A percentile compares a stretch with the other conserved stretches of the same genome.
phyloP scores from a whole-genome alignment of 2,797 vertebrate species.

The Gymnothorax javanicus region DNA sequence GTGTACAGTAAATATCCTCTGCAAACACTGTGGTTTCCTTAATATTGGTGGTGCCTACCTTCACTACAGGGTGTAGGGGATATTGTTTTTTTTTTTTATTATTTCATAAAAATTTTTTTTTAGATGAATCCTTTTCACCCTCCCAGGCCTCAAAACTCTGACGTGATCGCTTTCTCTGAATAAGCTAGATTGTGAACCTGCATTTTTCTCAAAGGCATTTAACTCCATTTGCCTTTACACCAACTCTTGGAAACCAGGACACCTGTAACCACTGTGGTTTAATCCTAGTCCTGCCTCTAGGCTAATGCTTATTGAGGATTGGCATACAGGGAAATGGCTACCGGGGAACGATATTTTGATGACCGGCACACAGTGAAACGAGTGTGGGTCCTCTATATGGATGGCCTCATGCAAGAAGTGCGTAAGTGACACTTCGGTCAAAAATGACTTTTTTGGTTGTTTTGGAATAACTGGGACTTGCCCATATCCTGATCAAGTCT shows the following conservation, averaged over 20 bases:
- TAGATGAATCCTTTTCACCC: constrained; percentile 80
- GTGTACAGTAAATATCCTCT: constrained; percentile 85
- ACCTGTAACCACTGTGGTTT: constrained; percentile 83
- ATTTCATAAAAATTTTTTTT: constrained; percentile 60
- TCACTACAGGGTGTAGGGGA: constrained; percentile 83
- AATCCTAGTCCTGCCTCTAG: constrained; percentile 50
- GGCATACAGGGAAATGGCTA: too few relatives aligned
- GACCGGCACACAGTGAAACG: too few relatives aligned
- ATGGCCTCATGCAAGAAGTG: too few relatives aligned
- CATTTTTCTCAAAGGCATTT: constrained; percentile 84
- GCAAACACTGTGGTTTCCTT: constrained; percentile 86
- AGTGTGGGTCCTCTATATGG: too few relatives aligned
- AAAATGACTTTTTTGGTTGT: too few relatives aligned
- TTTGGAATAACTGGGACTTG: too few relatives aligned
- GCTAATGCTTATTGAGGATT: too few relatives aligned
- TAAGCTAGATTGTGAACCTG: constrained; percentile 80
- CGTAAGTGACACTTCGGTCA: too few relatives aligned
- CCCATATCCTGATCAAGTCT: too few relatives aligned
- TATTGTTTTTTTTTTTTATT: constrained; percentile 75
- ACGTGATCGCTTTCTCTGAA: constrained; percentile 82
- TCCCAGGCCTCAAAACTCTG: constrained; percentile 73
- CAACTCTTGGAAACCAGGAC: constrained; percentile 70
- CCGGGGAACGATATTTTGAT: too few relatives aligned
- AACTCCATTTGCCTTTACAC: constrained; percentile 80
- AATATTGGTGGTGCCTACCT: constrained; percentile 90